phyloP scores from a whole-genome alignment of 2,797 vertebrate species.

The Urophycis tenuis region DNA sequence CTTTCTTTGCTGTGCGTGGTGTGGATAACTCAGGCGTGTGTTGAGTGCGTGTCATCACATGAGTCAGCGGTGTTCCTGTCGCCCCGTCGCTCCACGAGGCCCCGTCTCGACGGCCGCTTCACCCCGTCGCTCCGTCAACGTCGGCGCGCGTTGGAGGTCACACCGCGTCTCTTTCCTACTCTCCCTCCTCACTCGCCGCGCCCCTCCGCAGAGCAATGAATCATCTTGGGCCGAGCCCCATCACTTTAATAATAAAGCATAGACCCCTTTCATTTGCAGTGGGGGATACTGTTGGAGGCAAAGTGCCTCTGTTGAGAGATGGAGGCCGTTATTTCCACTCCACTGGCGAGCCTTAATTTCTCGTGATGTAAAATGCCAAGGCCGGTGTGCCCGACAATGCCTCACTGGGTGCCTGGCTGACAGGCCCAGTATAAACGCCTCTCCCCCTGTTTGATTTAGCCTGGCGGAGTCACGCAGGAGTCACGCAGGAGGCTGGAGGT shows the following conservation, averaged over 20 bases:
- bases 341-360: neutral
- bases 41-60: too few species aligned
- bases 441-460: neutral
- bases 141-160: conserved; percentile 2
- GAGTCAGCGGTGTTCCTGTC: neutral
- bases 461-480: neutral
- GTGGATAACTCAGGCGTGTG: too few species aligned
- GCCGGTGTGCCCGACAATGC: neutral
- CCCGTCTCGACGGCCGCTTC: neutral
- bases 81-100: neutral
- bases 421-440: neutral
- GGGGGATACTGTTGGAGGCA: neutral
- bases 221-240: neutral
- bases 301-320: conserved; percentile 2
- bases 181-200: neutral
- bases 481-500: neutral
- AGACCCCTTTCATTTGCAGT: neutral
- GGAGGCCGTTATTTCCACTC: conserved; percentile 1
- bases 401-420: neutral
- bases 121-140: neutral
- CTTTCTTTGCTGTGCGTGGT: too few species aligned
- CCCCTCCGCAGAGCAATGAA: neutral
- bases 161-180: neutral
- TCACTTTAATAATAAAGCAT: neutral
- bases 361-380: conserved; percentile 8